Base-by-base conservation (phyloP, 2,113 vertebrate genomes). In the Ophiodon elongatus region DNA sequence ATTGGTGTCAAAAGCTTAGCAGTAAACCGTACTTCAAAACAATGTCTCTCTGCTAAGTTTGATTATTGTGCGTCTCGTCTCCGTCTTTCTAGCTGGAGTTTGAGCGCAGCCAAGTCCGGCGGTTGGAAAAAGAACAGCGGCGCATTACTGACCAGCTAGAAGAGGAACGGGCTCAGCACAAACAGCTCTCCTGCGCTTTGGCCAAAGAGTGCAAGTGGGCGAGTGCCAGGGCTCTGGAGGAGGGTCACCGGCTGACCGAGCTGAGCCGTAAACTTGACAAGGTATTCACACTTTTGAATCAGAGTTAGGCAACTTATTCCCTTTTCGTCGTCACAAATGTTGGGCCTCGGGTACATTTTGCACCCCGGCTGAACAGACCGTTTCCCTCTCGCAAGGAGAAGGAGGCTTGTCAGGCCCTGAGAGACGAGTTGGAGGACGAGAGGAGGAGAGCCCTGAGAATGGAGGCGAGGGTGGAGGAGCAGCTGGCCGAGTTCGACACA, bases 191-290 rank as follows among this genome's bases (percentile, higher is more conserved):
- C 4, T 96, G 96, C 25, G 96, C 98, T 87, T 92, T 99, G 77
- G 96, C 97, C 11, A 96, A 98, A 52, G 98, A 99, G 94, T 98
- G 98, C 94, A 98, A 98, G 90, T 98, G 98, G 80, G 97, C 97
- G 64, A 96, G 95, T 10, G 93, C 95, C 88, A 96, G 97, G 79
- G 97, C 97, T 9, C 95, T 96, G 9, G 97, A 99, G 88, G 98
- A 99, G 80, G 96, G 96, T 1, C 97, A 98, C 92, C 96, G 96
- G 57, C 95, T 96, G 1, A 94, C 93, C 0, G 98, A 99, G 82
- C 77, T 97, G 85, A 95, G 93, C 91, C 92, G 96, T 29, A 96
- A 94, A 33, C 41, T 99, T 66, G 97, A 99, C 84, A 97, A 92
- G 94, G 94, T 94, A 78, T 5, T 13, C 2, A 9, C 45, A 3